Evolutionary conservation across 1,140 invertebrate species (phyloP), one percentile per base, ranked within the genome.

Genomic region (Saccostrea echinata): DNA sequence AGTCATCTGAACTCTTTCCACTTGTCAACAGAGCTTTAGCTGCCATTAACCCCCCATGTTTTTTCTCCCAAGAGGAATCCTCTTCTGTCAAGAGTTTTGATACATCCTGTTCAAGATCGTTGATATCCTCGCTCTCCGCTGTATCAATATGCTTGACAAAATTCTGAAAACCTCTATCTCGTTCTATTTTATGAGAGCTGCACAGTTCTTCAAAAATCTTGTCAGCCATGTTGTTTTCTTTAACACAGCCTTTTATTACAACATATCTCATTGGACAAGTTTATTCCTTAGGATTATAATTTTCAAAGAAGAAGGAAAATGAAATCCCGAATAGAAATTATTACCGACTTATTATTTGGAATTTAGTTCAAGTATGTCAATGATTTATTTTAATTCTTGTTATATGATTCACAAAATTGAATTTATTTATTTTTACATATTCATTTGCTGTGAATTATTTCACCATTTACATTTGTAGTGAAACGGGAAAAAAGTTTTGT

Each of bases 131-230:
- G 84, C 90, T 85, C 27, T 90, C 88, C 82, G 87, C 81, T 24
- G 53, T 61, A 52, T 84, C 76, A n/a, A 95, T 71, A 84, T 90
- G 92, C 86, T 93, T 92, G 68, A 93, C 90, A 21, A 95, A 88
- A 68, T 94, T 92, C 33, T 88, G 86, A 55, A 93, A 92, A 24
- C 93, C 95, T 89, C 91, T 93, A 91, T 95, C 95, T 87, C 95
- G 91, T 52, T 95, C 95, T 81, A 95, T 90, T 92, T 95, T 95
- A 55, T 90, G 92, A 33, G 90, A 87, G 90, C 94, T 95, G 83
- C 94, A 94, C 53, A 95, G 90, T 35, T 92, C 97, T 83, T 96
- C 92, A 82, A 96, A 93, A 43, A 97, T 94, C 80, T 96, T 96
- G 13, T 87, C 90, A 61, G 91, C 90, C 92, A 92, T 91, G 6